Evolutionary conservation across 2,888 invertebrate species (phyloP).

Genomic region (Oegoconia quadripuncta): DNA sequence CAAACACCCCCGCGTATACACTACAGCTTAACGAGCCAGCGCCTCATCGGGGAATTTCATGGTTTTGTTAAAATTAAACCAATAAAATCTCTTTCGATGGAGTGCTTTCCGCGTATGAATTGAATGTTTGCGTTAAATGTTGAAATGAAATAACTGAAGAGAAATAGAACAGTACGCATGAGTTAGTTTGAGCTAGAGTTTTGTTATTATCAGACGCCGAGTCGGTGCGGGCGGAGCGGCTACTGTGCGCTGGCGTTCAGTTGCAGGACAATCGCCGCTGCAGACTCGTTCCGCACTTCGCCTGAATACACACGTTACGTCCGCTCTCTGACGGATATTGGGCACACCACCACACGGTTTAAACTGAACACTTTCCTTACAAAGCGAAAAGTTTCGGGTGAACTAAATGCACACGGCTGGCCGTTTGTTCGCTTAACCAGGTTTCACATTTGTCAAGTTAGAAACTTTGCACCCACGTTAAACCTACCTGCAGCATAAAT

Average conservation of each 20-base stretch:
- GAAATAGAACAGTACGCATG: conserved; percentile 32
- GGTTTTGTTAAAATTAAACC: conserved; percentile 39
- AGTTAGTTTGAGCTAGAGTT: conserved; percentile 46
- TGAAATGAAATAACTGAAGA: conserved; percentile 26
- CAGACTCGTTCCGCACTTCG: conserved; percentile 23
- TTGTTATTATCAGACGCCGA: conserved; percentile 45
- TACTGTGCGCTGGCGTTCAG: conserved; percentile 24
- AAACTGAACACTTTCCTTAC: conserved; percentile 61
- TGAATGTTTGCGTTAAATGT: conserved; percentile 42
- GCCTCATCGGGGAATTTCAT: conserved; percentile 50
- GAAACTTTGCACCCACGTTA: conserved; percentile 40
- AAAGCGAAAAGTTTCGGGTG: conserved; percentile 65
- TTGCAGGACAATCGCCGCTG: conserved; percentile 26
- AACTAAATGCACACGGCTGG: conserved; percentile 63
- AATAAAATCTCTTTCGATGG: conserved; percentile 41
- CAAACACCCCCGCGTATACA: conserved; percentile 50
- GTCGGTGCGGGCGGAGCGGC: conserved; percentile 24
- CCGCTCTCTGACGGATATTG: conserved; percentile 57
- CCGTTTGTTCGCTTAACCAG: conserved; percentile 48
- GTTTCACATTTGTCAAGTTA: conserved; percentile 57
- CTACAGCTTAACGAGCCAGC: conserved; percentile 61
- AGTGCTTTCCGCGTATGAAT: conserved; percentile 29
- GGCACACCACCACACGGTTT: conserved; percentile 53
- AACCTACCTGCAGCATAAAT: conserved; percentile 30
- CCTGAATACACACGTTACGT: conserved; percentile 53